These are phyloP conservation scores for Nematopogon swammerdamellus DNA, from an alignment of 2,888 invertebrate genomes.

Conservation along the genomic window DNA sequence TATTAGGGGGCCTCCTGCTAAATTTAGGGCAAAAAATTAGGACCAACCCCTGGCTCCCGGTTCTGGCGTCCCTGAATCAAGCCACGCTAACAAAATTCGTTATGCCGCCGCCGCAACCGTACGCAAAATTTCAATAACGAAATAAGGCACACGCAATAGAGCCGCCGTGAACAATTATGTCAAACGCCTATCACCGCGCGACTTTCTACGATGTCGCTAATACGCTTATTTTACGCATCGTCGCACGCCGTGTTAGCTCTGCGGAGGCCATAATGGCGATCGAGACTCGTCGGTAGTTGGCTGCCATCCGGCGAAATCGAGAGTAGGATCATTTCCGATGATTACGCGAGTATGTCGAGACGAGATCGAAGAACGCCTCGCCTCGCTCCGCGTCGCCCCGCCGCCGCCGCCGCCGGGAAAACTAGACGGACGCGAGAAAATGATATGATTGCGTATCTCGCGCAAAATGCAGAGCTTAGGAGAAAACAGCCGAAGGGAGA, in stretches of 20 bases:
- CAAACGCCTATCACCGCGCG: slow-evolving; percentile 34
- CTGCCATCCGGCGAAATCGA: background rate
- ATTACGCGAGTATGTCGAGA: background rate
- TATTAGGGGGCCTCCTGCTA: too few relatives aligned
- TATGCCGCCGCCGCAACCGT: slow-evolving; percentile 10
- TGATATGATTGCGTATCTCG: slow-evolving; percentile 30
- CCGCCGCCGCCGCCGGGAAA: slow-evolving; percentile 22
- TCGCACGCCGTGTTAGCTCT: background rate
- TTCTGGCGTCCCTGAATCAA: too few relatives aligned
- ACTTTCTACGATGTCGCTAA: slow-evolving; percentile 24
- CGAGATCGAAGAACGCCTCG: background rate
- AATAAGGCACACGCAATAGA: slow-evolving; percentile 11
- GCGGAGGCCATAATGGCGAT: background rate
- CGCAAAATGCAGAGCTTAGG: background rate
- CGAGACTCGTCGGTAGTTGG: background rate
- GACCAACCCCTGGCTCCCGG: too few relatives aligned
- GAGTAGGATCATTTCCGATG: background rate
- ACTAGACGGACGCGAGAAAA: slow-evolving; percentile 36
- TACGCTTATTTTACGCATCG: background rate
- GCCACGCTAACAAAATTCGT: too few relatives aligned
- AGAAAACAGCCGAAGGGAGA: too few relatives aligned
- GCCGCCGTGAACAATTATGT: slow-evolving; percentile 35
- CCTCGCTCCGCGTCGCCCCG: too few relatives aligned
- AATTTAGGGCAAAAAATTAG: too few relatives aligned
- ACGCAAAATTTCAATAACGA: slow-evolving; percentile 13